These are phyloP conservation scores for Bursaphelenchus okinawaensis DNA, from an alignment of 2,888 invertebrate genomes.

Conservation along the genomic window DNA sequence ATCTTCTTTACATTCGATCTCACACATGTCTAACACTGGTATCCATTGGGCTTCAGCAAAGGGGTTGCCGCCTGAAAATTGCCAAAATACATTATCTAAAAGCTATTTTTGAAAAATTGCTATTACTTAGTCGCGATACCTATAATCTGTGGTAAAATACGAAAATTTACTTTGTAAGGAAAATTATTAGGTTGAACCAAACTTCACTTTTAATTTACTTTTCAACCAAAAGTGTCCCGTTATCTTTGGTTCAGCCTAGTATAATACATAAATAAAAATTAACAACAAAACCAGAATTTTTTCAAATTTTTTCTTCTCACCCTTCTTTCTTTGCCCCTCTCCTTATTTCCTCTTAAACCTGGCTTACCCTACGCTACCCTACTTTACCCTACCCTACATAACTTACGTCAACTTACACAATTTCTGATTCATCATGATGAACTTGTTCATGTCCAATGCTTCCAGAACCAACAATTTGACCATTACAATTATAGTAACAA, in stretches of 20 bases:
- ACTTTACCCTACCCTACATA: too few relatives aligned
- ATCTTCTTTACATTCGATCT: slow-evolving; percentile 34
- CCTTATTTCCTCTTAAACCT: too few relatives aligned
- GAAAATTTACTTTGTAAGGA: background rate
- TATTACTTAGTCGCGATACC: background rate
- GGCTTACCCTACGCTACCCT: too few relatives aligned
- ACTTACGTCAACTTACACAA: background rate
- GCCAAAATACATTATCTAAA: background rate
- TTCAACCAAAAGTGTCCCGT: too few relatives aligned
- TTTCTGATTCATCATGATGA: background rate
- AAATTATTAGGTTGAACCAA: background rate
- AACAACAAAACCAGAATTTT: too few relatives aligned
- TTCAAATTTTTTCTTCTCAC: too few relatives aligned
- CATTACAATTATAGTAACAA: too few relatives aligned
- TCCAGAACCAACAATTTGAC: too few relatives aligned
- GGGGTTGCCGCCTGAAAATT: slow-evolving; percentile 38
- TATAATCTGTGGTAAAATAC: background rate
- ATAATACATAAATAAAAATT: too few relatives aligned
- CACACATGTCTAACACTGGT: slow-evolving; percentile 42
- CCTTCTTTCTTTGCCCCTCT: too few relatives aligned
- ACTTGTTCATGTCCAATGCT: background rate
- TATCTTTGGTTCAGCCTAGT: too few relatives aligned
- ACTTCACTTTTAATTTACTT: background rate
- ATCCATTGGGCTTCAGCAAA: slow-evolving; percentile 48
- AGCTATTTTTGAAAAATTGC: background rate